These are phyloP conservation scores for Osmerus mordax DNA, from an alignment of 2,113 vertebrate genomes.

Conservation along the genomic window DNA sequence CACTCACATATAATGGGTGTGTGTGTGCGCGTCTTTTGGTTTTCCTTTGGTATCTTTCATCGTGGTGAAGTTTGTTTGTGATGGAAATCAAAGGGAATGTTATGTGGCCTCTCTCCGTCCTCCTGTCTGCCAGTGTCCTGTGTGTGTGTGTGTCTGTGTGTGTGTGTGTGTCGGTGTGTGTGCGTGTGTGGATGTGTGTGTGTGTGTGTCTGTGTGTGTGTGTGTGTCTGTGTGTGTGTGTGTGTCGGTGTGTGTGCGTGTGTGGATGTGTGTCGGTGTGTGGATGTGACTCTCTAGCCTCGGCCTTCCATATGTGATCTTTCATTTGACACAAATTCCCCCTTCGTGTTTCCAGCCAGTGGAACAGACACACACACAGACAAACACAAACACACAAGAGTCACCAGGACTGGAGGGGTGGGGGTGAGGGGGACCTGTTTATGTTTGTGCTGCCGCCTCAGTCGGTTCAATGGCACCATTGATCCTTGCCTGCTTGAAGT, in stretches of 20 bases:
- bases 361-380: neutral
- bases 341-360: neutral
- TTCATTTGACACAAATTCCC: neutral
- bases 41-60: too few relatives aligned
- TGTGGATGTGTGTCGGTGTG: neutral
- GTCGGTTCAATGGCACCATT: slow-evolving; percentile 82
- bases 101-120: neutral
- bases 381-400: slow-evolving; percentile 18
- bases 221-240: slow-evolving; percentile 5
- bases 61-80: neutral
- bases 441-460: slow-evolving; percentile 73
- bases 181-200: too few relatives aligned
- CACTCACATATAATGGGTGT: neutral
- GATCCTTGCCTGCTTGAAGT: slow-evolving; percentile 80
- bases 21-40: too few relatives aligned
- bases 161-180: too few relatives aligned
- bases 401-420: slow-evolving; percentile 18
- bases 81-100: neutral
- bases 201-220: too few relatives aligned
- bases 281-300: neutral
- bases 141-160: too few relatives aligned
- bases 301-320: neutral
- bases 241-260: neutral
- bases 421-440: slow-evolving; percentile 74
- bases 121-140: neutral